Percentiles rank a stretch among this genome's conserved stretches.
Evolutionary conservation across 2,113 vertebrate species (phyloP).

Genomic region (Crypturellus undulatus): DNA sequence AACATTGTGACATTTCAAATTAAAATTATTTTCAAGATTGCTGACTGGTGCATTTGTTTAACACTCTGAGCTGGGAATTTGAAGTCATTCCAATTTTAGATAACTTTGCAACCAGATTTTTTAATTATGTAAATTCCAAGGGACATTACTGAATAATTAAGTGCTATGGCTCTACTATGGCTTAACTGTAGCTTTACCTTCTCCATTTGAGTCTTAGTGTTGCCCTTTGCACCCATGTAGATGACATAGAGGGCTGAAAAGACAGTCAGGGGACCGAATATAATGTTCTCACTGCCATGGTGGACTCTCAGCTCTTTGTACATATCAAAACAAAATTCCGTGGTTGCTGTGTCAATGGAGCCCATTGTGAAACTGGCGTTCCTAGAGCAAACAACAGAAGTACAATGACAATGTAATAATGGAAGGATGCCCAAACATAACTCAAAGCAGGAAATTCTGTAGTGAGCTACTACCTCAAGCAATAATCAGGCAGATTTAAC

Average conservation of each 20-base stretch:
- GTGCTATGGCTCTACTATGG: neutral
- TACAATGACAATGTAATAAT: neutral
- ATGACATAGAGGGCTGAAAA: slow-evolving; percentile 85
- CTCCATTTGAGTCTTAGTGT: slow-evolving; percentile 84
- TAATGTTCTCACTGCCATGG: slow-evolving; percentile 74
- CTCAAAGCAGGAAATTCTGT: no score
- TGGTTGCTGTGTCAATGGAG: slow-evolving; percentile 77
- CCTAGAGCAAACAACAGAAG: slow-evolving; percentile 27
- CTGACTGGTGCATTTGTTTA: neutral
- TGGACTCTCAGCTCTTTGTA: slow-evolving; percentile 79
- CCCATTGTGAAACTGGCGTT: slow-evolving; percentile 53
- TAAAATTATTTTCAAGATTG: neutral
- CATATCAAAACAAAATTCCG: slow-evolving; percentile 80
- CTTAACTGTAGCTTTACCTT: slow-evolving; percentile 77
- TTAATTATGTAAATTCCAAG: neutral
- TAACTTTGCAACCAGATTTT: neutral
- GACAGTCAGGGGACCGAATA: slow-evolving; percentile 87
- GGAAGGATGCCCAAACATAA: neutral
- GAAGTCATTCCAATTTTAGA: neutral
- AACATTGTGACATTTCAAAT: neutral
- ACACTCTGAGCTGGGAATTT: neutral
- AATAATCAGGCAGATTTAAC: neutral
- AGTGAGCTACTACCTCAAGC: neutral
- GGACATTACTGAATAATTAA: neutral
- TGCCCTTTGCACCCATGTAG: slow-evolving; percentile 81